Base-by-base conservation (phyloP, 2,113 vertebrate species). In the Microcebus griseorufus region DNA sequence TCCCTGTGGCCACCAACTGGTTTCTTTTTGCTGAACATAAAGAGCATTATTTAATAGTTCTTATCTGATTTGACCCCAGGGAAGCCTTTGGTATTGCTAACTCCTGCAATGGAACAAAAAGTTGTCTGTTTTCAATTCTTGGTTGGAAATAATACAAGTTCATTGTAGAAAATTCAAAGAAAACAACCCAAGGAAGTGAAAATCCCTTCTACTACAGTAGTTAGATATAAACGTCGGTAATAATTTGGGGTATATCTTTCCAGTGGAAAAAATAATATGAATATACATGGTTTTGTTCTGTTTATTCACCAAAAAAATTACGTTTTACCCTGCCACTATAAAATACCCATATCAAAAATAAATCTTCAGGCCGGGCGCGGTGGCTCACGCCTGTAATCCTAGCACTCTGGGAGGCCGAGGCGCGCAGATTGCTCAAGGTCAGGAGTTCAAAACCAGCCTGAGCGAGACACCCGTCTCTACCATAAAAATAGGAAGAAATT, bases 1-100 rank as follows among this genome's bases (percentile, higher is more conserved):
- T 64, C 12, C 1, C 16, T 32, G 34, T 80, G 48, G 42, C 58
- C 39, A 53, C 62, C 9, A 22, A 39, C 48, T 73, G 83, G 58
- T 81, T 89, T 73, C 34, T 84, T 94, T 85, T 62, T 48, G 65
- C 72, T 64, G 83, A 92, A 53, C 69, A 37, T 72, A 80, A 91
- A 51, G 16, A 51, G 7, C 17, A 48, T 9, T 72, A 9, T 53
- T 34, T 69, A 75, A 67, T 48, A 81, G 22, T 51, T n/a, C 64
- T 88, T 86, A 53, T 10, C 81, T 29, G 34, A 55, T 79, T 69
- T 91, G 60, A 83, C 4, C 22, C 45, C 42, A 42, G 22, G 42
- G 42, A 18, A 48, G 25, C 45, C 55, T 87, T 78, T 70, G 10
- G 67, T n/a, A 62, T n/a, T 81, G n/a, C 10, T 76, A 27, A 58